phyloP scores from a whole-genome alignment of 2,888 invertebrate genomes.

The Congeria kusceri region DNA sequence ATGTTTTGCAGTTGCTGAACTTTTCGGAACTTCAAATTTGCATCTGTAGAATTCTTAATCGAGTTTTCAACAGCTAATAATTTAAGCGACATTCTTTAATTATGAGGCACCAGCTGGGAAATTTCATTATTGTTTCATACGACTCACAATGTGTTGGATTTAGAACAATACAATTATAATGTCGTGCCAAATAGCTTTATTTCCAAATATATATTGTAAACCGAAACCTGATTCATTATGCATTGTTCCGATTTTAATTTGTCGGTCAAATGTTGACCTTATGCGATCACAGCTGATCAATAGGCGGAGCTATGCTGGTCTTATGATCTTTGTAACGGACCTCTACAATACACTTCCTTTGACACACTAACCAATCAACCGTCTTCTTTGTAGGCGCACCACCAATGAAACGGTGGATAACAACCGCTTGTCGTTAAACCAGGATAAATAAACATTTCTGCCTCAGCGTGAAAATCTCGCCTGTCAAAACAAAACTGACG shows the following conservation, averaged over 20 bases:
- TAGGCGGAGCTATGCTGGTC: slow-evolving; percentile 45
- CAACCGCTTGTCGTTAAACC: slow-evolving; percentile 27
- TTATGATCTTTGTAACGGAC: slow-evolving; percentile 49
- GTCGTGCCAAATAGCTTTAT: too few relatives aligned
- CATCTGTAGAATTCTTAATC: too few relatives aligned
- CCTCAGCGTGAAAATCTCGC: slow-evolving; percentile 75
- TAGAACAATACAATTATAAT: too few relatives aligned
- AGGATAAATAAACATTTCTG: slow-evolving; percentile 78
- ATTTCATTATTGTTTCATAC: too few relatives aligned
- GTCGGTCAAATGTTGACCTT: slow-evolving; percentile 22
- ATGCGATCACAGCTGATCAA: slow-evolving; percentile 57
- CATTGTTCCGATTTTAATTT: neutral
- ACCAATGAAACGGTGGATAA: slow-evolving; percentile 50
- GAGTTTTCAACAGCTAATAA: too few relatives aligned
- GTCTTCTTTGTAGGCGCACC: slow-evolving; percentile 18
- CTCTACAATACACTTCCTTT: slow-evolving; percentile 3
- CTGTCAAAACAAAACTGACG: slow-evolving; percentile 75
- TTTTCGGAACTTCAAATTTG: too few relatives aligned
- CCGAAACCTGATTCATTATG: too few relatives aligned
- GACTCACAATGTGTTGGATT: too few relatives aligned
- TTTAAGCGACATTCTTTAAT: too few relatives aligned
- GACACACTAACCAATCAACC: slow-evolving; percentile 36
- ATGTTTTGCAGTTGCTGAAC: too few relatives aligned
- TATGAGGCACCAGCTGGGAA: too few relatives aligned
- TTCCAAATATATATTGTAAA: too few relatives aligned